Percentiles rank a stretch among this genome's conserved stretches.
phyloP scores from a whole-genome alignment of 1,140 invertebrate genomes.

The Drosophila eugracilis region DNA sequence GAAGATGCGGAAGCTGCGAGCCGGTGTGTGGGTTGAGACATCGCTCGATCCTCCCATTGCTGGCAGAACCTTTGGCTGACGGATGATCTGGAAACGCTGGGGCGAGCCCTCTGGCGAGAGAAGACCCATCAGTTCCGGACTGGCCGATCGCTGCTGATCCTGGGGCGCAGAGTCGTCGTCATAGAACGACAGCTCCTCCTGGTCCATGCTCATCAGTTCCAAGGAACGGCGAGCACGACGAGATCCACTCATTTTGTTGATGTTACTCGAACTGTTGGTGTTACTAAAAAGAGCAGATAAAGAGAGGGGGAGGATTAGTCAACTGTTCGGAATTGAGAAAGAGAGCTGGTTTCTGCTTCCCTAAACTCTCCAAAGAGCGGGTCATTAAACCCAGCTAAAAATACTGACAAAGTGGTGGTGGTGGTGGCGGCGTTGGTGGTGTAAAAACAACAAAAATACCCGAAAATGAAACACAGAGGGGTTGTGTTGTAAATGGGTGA shows the following conservation, averaged over 20 bases:
- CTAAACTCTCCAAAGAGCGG: slow-evolving; percentile 46
- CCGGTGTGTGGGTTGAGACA: slow-evolving; percentile 43
- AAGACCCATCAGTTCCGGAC: slow-evolving; percentile 72
- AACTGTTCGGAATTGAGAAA: slow-evolving; percentile 35
- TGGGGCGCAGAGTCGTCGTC: slow-evolving; percentile 67
- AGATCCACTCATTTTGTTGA: slow-evolving; percentile 54
- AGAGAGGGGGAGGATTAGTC: slow-evolving; percentile 62
- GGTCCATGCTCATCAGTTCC: slow-evolving; percentile 68
- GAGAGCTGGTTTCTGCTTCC: slow-evolving; percentile 45
- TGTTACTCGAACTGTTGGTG: slow-evolving; percentile 47
- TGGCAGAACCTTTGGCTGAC: slow-evolving; percentile 48
- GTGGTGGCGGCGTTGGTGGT: slow-evolving; percentile 59
- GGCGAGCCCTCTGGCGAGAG: slow-evolving; percentile 79
- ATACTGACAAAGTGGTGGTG: slow-evolving; percentile 58
- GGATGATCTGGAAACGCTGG: slow-evolving; percentile 72
- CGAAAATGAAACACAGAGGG: slow-evolving; percentile 24
- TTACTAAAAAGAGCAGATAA: slow-evolving; percentile 25
- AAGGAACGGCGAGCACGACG: slow-evolving; percentile 63
- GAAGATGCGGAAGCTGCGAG: slow-evolving; percentile 77
- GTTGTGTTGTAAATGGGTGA: slow-evolving; percentile 53
- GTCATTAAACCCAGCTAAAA: slow-evolving; percentile 82
- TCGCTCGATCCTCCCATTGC: neutral
- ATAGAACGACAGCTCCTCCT: slow-evolving; percentile 72
- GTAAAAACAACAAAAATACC: slow-evolving; percentile 53
- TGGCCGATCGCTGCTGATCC: slow-evolving; percentile 46